These are phyloP conservation scores for Pithys albifrons DNA, from an alignment of 2,113 vertebrate species.

Conservation along the genomic window DNA sequence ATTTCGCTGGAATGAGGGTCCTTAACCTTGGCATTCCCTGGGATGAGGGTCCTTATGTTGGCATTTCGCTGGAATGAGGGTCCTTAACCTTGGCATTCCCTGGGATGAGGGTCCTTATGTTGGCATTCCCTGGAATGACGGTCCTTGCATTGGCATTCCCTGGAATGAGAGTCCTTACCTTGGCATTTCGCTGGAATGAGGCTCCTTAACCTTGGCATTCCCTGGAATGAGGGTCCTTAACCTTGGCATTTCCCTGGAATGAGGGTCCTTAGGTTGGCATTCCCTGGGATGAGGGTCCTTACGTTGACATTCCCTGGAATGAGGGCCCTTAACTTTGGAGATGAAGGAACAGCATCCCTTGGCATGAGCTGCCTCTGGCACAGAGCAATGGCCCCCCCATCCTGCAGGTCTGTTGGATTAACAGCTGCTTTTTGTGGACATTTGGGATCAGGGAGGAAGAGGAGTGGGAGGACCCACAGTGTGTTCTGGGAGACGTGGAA, in stretches of 20 bases:
- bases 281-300: background rate
- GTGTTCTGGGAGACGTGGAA: fast-evolving
- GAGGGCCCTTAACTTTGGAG: background rate
- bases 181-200: background rate
- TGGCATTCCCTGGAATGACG: no score
- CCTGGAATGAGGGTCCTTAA: no score
- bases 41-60: background rate
- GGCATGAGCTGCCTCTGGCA: background rate
- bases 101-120: background rate
- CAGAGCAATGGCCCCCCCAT: fast-evolving
- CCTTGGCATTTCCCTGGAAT: no score
- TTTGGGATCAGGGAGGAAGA: background rate
- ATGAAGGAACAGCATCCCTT: background rate
- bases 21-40: background rate
- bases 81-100: background rate
- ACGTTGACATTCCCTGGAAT: no score
- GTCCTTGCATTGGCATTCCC: no score
- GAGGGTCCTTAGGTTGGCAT: background rate
- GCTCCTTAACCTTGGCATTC: background rate
- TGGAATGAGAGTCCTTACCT: background rate
- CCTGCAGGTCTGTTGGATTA: fast-evolving
- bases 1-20: background rate
- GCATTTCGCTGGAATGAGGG: background rate
- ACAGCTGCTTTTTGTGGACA: fast-evolving
- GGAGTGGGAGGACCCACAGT: fast-evolving